Base-by-base conservation (phyloP, 2,113 vertebrate species). In the Lamprotornis superbus region DNA sequence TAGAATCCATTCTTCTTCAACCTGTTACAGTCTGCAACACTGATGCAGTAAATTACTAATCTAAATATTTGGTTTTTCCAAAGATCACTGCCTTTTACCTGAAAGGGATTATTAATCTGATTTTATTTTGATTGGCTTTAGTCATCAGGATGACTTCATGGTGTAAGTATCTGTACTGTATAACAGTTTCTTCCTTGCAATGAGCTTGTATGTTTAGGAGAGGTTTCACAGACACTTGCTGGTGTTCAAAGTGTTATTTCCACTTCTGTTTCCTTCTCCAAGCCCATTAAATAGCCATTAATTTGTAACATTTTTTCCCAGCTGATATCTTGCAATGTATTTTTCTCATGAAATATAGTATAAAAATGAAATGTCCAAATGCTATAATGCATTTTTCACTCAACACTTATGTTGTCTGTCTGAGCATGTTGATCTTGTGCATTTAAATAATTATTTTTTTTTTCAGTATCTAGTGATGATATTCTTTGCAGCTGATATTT, bases 401-500 rank as follows among this genome's bases (percentile, higher is more conserved):
- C 16, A 70, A 33, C 5, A 39, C 35, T 83, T 75, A 74, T 87
- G 46, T 57, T 47, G 40, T 25, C 24, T 69, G 35, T 33, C 21
- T 96, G 22, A 90, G 50, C 31, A 11, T 7, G 33, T 16, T 75
- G 33, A 24, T 61, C 8, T 49, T 60, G 27, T 63, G 44, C 27
- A 70, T 87, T 79, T 76, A 89, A 83, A 85, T 24, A 91, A 94
- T 71, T 84, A n/a, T 57, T 76, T 85, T 69, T 70, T 44, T 83
- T 85, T 84, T 81, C 20, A 46, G 57, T 37, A 95, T 89, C 50
- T 88, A 39, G 15, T 39, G 47, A 49, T 87, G 25, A 64, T 95
- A 37, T 37, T 88, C 56, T 88, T 94, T 79, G 25, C 35, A 75
- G 24, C 28, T 65, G 59, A 35, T 89, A 95, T 81, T 95, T 96